Base-by-base conservation (phyloP, 2,797 vertebrate genomes). In the Babyrousa celebensis region DNA sequence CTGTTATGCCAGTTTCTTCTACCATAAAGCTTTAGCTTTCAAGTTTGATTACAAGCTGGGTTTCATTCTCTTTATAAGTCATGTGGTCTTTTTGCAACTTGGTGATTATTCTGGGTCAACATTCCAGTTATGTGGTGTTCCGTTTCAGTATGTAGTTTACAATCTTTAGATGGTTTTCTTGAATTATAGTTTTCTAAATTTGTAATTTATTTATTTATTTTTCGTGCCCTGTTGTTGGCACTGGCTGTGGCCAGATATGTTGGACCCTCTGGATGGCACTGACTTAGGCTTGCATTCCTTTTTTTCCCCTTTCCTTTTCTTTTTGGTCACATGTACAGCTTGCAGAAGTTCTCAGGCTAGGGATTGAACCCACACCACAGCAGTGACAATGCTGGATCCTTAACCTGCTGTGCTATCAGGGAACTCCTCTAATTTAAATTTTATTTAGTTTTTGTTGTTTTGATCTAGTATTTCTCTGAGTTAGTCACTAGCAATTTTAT, bases 151-250 rank as follows among this genome's bases (percentile, higher is more conserved):
- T 80, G 10, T 84, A 80, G 27, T 94, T 89, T 67, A 72, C 52
- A 88, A 43, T 94, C 15, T 90, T 82, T 89, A 52, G 29, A 72
- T 7, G 15, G 15, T 86, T 95, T 85, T 85, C 60, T 89, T 80
- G 5, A 88, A 62, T 79, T 84, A 58, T 1, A 95, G 58, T 40
- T 93, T 89, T 95, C 82, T 17, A 54, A 27, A 62, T 86, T 95
- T 92, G 7, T 92, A 23, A 56, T 48, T 6, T 48, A 48, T 62
- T 96, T 62, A 85, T 79, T 96, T 62, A 85, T 79, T 78, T 75
- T 48, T 48, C 9, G 6, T 48, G 43, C 43, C 43, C 4, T 48
- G 43, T 48, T 48, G 6, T 48, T 48, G 43, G 43, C 43, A 48
- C 6, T 48, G 43, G 6, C 43, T 48, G 4, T 48, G 43, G 43